A percentile compares a stretch with the other conserved stretches of the same genome.
These are phyloP conservation scores for Dicycla oo DNA, from an alignment of 2,888 invertebrate genomes.

Conservation along the genomic window DNA sequence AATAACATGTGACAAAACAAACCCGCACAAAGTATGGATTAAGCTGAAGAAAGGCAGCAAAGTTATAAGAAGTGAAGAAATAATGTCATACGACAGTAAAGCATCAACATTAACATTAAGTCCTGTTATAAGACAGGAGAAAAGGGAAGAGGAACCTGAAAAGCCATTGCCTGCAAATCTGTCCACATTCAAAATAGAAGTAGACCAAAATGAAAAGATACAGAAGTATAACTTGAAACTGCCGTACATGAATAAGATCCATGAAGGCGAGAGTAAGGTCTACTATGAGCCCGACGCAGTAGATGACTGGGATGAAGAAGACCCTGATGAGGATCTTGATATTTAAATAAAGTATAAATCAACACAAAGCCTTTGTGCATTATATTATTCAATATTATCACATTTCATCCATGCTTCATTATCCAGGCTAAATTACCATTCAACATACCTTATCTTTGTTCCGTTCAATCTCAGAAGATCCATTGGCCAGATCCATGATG, in stretches of 20 bases:
- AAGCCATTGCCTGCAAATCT: conserved; percentile 83
- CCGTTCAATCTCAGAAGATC: no score
- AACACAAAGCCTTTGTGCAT: not conserved
- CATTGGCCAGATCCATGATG: no score
- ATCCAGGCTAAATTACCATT: not conserved
- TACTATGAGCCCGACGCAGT: conserved; percentile 94
- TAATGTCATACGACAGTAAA: conserved; percentile 76
- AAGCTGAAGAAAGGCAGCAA: conserved; percentile 89
- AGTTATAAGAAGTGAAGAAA: conserved; percentile 85
- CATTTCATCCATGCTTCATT: not conserved
- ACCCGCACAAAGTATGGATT: conserved; percentile 75
- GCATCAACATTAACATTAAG: conserved; percentile 75
- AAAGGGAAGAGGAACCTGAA: conserved; percentile 77
- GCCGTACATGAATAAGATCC: conserved; percentile 91
- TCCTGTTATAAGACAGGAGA: conserved; percentile 74
- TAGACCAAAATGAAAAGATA: conserved; percentile 91
- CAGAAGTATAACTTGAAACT: conserved; percentile 91
- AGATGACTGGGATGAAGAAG: conserved; percentile 96
- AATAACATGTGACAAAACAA: conserved; percentile 75
- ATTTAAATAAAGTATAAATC: conserved; percentile 80
- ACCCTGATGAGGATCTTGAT: conserved; percentile 96
- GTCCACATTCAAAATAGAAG: conserved; percentile 92
- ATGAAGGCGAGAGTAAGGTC: conserved; percentile 91
- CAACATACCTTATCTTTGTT: not conserved
- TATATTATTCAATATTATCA: not conserved